Base-by-base conservation (phyloP, 1,140 invertebrate species). In the Anthonomus grandis region DNA sequence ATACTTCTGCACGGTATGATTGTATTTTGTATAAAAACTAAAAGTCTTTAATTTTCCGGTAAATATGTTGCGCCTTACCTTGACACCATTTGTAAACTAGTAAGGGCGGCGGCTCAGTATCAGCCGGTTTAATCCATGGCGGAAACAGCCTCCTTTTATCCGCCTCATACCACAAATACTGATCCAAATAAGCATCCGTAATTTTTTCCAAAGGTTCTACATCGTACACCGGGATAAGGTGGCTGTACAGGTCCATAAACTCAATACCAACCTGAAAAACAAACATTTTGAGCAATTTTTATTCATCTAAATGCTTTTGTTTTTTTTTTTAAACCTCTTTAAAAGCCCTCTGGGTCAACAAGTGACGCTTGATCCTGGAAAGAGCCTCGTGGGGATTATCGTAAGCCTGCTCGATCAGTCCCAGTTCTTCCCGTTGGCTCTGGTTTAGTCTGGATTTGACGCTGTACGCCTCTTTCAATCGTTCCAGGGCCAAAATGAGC, bases 21-120 rank as follows among this genome's bases (percentile, higher is more conserved):
- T n/a, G n/a, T n/a, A n/a, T n/a, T n/a, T n/a, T n/a, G n/a, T n/a
- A n/a, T n/a, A n/a, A n/a, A n/a, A n/a, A n/a, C n/a, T n/a, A n/a
- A n/a, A n/a, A n/a, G n/a, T n/a, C n/a, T n/a, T n/a, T n/a, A n/a
- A n/a, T n/a, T n/a, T n/a, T n/a, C n/a, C n/a, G n/a, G n/a, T n/a
- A n/a, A n/a, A n/a, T n/a, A n/a, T n/a, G n/a, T n/a, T n/a, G n/a
- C n/a, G n/a, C n/a, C 42, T 21, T 75, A 84, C 95, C 97, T 83
- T 99, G 97, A 77, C 97, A 99, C 95, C 97, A 99, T 73, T 99
- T 99, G 75, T 99, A 99, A 0, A 96, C 93, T 0, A 99, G 79
- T 1, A 99, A 75, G 36, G 97, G 97, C 4, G 97, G 96, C 0
- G 97, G 97, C 77, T 99, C 97, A 0, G 95, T 93, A 71, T 99